Conservation (phyloP, 2,113 vertebrate species). For the Scomber colias region DNA sequence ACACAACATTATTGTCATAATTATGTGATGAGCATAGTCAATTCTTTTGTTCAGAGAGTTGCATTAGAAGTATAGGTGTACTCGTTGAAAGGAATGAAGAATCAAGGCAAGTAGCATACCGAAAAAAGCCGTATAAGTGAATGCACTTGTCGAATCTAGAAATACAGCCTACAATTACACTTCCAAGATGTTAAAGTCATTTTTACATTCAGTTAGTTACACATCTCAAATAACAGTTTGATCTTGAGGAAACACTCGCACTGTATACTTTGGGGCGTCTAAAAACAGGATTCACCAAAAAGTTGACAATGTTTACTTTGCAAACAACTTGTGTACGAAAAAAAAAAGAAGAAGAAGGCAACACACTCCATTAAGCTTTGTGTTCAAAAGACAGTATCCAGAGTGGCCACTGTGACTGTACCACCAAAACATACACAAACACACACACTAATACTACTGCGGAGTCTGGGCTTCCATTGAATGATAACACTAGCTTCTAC, state of each 20-base stretch:
- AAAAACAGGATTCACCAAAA: conserved; percentile 65
- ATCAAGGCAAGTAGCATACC: conserved; percentile 72
- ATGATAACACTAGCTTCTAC: conserved; percentile 37
- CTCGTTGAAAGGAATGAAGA: conserved; percentile 74
- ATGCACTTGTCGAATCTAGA: conserved; percentile 68
- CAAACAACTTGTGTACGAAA: conserved; percentile 27
- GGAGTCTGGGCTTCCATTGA: conserved; percentile 31
- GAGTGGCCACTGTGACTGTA: conserved; percentile 48
- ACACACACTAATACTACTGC: conserved; percentile 58
- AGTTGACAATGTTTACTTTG: conserved; percentile 58
- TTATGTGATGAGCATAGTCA: conserved; percentile 73
- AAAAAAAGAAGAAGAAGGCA: conserved; percentile 48
- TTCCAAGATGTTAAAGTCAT: conserved; percentile 69
- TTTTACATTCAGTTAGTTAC: conserved; percentile 81
- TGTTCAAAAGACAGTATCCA: conserved; percentile 61
- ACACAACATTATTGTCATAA: conserved; percentile 82
- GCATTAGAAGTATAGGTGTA: conserved; percentile 70
- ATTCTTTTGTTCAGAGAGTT: conserved; percentile 66
- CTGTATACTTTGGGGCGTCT: conserved; percentile 39
- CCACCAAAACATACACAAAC: conserved; percentile 64
- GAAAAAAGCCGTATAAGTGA: conserved; percentile 70
- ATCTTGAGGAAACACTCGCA: conserved; percentile 63
- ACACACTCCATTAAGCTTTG: conserved; percentile 60
- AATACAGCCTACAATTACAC: conserved; percentile 74
- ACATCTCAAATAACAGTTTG: conserved; percentile 64